A percentile compares a stretch with the other conserved stretches of the same genome.
Evolutionary conservation across 1,140 invertebrate species (phyloP).

Genomic region (Hypothenemus hampei): DNA sequence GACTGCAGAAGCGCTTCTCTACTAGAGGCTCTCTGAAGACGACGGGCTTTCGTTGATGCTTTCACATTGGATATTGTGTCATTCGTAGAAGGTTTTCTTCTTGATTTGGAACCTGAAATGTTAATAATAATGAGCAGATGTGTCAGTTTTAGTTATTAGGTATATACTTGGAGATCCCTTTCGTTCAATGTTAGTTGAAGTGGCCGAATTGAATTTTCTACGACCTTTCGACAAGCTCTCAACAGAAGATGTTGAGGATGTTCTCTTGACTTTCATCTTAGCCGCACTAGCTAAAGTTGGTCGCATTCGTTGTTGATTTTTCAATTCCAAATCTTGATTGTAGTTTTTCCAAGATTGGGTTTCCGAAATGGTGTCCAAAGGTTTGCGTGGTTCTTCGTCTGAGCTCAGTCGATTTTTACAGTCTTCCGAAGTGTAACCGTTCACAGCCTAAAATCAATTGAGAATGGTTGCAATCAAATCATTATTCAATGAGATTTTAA

Average conservation of each 20-base stretch:
- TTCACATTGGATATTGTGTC: constrained; percentile 16
- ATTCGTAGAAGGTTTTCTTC: constrained; percentile 34
- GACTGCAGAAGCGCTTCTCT: constrained; percentile 47
- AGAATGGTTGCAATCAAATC: background rate
- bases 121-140: too few relatives aligned
- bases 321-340: constrained; percentile 20
- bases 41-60: constrained; percentile 43
- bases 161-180: too few relatives aligned
- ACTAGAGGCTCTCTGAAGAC: constrained; percentile 49
- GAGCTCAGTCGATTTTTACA: constrained; percentile 37
- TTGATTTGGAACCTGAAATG: too few relatives aligned
- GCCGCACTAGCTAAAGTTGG: constrained; percentile 13
- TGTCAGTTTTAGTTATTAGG: too few relatives aligned
- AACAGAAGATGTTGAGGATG: constrained; percentile 47
- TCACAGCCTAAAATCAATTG: constrained; percentile 21
- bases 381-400: constrained; percentile 33
- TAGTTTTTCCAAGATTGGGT: constrained; percentile 41
- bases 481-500: background rate
- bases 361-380: constrained; percentile 49
- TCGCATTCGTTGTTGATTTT: constrained; percentile 28
- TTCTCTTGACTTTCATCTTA: constrained; percentile 33
- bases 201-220: constrained; percentile 4
- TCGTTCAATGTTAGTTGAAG: too few relatives aligned
- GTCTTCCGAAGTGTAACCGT: constrained; percentile 51
- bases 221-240: constrained; percentile 43